Evolutionary conservation across 2,797 vertebrate genomes (phyloP).

Genomic region (Onychomys torridus): DNA sequence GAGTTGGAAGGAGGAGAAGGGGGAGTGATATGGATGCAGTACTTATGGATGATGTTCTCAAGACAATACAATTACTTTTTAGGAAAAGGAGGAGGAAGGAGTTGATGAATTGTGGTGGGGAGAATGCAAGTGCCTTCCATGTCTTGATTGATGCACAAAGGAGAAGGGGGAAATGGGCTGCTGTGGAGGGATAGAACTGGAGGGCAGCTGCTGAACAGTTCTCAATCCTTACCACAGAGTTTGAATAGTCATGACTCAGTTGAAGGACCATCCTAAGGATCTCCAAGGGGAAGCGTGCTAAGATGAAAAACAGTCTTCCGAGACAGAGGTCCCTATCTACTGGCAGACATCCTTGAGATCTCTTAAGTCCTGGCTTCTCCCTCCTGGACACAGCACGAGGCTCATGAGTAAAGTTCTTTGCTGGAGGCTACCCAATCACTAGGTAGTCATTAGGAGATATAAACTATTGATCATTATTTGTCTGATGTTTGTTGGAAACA

Average conservation of each 20-base stretch:
- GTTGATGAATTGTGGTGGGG: background rate
- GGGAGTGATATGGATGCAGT: background rate
- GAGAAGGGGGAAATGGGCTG: background rate
- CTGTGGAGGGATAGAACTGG: background rate
- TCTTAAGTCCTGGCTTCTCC: slow-evolving; percentile 57
- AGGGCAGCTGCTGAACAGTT: background rate
- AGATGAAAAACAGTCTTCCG: background rate
- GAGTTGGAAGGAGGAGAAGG: background rate
- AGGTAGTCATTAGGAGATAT: slow-evolving; percentile 79
- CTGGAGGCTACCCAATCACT: slow-evolving; percentile 67
- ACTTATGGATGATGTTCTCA: background rate
- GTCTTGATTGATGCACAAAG: background rate
- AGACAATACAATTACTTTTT: background rate
- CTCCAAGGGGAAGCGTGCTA: background rate
- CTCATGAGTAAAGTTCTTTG: slow-evolving; percentile 68
- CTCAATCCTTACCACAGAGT: background rate
- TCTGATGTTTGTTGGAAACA: slow-evolving; percentile 76
- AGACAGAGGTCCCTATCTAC: background rate
- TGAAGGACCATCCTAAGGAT: background rate
- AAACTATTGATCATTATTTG: slow-evolving; percentile 79
- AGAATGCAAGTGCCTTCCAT: background rate
- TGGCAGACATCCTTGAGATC: background rate
- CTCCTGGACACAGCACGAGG: slow-evolving; percentile 11
- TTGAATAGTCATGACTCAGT: background rate
- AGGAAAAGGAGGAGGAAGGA: background rate